Percentiles rank a stretch among this genome's conserved stretches.
Evolutionary conservation across 2,113 vertebrate genomes (phyloP).

Genomic region (Sylvia atricapilla): DNA sequence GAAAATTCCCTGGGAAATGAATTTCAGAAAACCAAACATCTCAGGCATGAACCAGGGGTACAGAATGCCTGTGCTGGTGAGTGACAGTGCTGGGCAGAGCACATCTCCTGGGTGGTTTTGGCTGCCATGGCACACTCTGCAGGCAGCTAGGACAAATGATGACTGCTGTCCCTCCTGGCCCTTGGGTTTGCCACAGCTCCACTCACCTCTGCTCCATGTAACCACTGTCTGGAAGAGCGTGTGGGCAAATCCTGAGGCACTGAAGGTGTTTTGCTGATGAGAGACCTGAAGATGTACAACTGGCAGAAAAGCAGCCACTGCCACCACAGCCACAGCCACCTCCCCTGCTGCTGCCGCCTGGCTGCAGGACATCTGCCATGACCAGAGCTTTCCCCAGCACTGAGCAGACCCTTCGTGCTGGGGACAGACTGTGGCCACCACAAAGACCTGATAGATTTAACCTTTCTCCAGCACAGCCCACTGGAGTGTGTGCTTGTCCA

Average conservation of each 20-base stretch:
- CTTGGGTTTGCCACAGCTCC: rapidly evolving
- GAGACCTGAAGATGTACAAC: neutral
- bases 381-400: neutral
- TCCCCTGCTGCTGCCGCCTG: neutral
- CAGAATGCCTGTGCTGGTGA: neutral
- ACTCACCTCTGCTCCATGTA: rapidly evolving
- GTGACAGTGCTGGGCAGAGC: neutral
- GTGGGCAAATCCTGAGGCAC: neutral
- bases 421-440: neutral
- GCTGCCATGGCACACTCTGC: rapidly evolving
- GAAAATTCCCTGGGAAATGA: too few species aligned
- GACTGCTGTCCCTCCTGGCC: neutral
- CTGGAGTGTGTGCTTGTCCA: neutral
- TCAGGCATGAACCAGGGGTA: too few species aligned
- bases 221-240: neutral
- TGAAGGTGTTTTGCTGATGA: neutral
- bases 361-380: rapidly evolving
- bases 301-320: neutral
- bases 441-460: neutral
- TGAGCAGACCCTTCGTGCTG: neutral
- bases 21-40: too few species aligned
- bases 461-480: neutral
- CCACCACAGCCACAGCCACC: neutral
- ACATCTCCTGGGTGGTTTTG: neutral
- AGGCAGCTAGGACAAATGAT: neutral